A percentile compares a stretch with the other conserved stretches of the same genome.
Conservation (phyloP, 2,888 invertebrate genomes). For the Lasioglossum calceatum region DNA sequence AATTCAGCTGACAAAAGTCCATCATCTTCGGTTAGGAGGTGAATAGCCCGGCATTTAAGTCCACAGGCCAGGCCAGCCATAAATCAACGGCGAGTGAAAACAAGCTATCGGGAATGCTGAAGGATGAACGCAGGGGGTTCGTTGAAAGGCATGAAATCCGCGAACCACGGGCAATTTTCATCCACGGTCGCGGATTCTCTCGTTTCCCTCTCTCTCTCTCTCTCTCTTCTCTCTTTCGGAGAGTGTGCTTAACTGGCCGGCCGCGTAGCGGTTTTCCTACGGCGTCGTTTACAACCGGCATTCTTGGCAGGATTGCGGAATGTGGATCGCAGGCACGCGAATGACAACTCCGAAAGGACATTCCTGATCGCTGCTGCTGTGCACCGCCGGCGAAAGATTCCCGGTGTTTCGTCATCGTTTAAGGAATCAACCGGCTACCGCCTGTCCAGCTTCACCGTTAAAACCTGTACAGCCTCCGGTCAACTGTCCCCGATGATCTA, state of each 20-base stretch:
- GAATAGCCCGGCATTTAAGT: slow-evolving; percentile 2
- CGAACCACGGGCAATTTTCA: slow-evolving; percentile 42
- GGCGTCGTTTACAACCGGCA: slow-evolving; percentile 69
- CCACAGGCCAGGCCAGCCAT: neutral
- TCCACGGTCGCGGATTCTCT: slow-evolving; percentile 17
- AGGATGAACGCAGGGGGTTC: neutral
- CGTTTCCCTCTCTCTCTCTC: neutral
- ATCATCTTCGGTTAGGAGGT: neutral
- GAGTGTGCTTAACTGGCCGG: slow-evolving; percentile 30
- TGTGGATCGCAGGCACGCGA: slow-evolving; percentile 75
- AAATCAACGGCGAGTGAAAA: slow-evolving; percentile 10
- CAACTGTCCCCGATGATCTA: slow-evolving; percentile 1
- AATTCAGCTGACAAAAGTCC: neutral
- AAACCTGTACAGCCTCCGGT: slow-evolving; percentile 21
- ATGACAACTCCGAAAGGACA: slow-evolving; percentile 70
- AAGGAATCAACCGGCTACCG: slow-evolving; percentile 51
- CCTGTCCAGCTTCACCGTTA: slow-evolving; percentile 56
- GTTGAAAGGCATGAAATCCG: slow-evolving; percentile 56
- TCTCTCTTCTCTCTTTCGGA: slow-evolving; percentile 17
- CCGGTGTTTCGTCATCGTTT: slow-evolving; percentile 64
- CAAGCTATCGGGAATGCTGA: slow-evolving; percentile 4
- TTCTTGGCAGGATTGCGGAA: slow-evolving; percentile 76
- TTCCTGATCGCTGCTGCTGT: slow-evolving; percentile 48
- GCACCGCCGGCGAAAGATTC: slow-evolving; percentile 44
- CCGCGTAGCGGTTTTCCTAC: slow-evolving; percentile 73